Conservation (phyloP, 2,113 vertebrate species). For the Hemibagrus wyckioides region DNA sequence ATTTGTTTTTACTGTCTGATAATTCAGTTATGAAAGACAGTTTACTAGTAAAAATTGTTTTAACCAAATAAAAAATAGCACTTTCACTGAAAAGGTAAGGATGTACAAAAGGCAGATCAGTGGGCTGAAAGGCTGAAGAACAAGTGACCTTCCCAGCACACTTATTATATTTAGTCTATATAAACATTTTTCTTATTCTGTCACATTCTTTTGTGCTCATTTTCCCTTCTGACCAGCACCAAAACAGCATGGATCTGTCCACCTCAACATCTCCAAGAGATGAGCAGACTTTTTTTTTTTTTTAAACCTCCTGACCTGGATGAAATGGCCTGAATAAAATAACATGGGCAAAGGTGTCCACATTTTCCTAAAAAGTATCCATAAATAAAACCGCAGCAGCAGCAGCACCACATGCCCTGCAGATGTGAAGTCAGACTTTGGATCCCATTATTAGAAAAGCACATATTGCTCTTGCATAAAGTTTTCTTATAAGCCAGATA, state of each 20-base stretch:
- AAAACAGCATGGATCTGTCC: background rate
- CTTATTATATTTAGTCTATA: background rate
- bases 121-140: background rate
- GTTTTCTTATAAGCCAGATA: background rate
- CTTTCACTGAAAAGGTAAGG: background rate
- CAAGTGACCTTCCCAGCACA: background rate
- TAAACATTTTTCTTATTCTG: background rate
- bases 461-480: background rate
- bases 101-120: background rate
- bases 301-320: background rate
- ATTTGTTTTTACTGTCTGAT: too few species aligned
- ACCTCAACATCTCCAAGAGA: background rate
- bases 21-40: too few species aligned
- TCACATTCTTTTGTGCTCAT: background rate
- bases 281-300: background rate
- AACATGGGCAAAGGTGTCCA: background rate
- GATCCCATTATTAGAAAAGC: background rate
- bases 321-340: background rate
- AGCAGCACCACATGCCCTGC: conserved; percentile 3
- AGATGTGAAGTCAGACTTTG: background rate
- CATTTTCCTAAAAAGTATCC: background rate
- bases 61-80: background rate
- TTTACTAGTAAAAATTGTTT: too few species aligned
- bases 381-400: background rate
- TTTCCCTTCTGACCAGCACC: background rate